phyloP scores from a whole-genome alignment of 2,113 vertebrate genomes.

The Garra rufa region DNA sequence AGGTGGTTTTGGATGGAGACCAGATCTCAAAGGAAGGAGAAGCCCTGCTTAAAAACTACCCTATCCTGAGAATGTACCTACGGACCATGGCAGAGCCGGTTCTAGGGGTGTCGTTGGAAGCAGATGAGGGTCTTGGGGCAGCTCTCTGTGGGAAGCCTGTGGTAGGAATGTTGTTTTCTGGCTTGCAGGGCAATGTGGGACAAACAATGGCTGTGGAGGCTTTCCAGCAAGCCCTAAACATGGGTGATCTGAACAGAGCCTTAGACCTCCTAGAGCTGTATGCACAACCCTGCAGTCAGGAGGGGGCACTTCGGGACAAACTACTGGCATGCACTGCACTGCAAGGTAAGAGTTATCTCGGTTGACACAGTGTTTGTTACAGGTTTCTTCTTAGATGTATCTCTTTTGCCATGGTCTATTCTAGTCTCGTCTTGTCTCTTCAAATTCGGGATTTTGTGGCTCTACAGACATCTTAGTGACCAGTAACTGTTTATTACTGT shows the following conservation, averaged over 20 bases:
- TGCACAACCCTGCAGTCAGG: conserved; percentile 73
- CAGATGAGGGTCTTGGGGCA: conserved; percentile 63
- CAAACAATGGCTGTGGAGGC: conserved; percentile 76
- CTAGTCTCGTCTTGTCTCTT: too few species aligned
- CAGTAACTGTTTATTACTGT: too few species aligned
- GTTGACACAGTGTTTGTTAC: not conserved
- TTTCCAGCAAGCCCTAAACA: conserved; percentile 83
- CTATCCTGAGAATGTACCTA: conserved; percentile 81
- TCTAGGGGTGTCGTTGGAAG: conserved; percentile 64
- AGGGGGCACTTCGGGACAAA: conserved; percentile 80
- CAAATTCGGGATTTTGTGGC: too few species aligned
- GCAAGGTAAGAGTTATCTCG: conserved; percentile 76
- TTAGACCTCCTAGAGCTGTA: conserved; percentile 85
- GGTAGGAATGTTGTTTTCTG: conserved; percentile 82
- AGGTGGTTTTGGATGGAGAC: conserved; percentile 82
- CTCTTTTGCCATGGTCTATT: too few species aligned
- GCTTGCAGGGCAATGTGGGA: conserved; percentile 79
- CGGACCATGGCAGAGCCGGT: conserved; percentile 82
- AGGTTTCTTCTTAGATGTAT: too few species aligned
- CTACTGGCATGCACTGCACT: conserved; percentile 86
- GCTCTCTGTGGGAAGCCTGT: conserved; percentile 80
- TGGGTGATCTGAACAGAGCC: conserved; percentile 81
- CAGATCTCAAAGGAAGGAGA: conserved; percentile 87
- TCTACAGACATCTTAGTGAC: too few species aligned
- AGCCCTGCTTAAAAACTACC: conserved; percentile 83